Evolutionary conservation across 1,140 invertebrate species (phyloP).

Genomic region (Yoshiicerus persimilis): DNA sequence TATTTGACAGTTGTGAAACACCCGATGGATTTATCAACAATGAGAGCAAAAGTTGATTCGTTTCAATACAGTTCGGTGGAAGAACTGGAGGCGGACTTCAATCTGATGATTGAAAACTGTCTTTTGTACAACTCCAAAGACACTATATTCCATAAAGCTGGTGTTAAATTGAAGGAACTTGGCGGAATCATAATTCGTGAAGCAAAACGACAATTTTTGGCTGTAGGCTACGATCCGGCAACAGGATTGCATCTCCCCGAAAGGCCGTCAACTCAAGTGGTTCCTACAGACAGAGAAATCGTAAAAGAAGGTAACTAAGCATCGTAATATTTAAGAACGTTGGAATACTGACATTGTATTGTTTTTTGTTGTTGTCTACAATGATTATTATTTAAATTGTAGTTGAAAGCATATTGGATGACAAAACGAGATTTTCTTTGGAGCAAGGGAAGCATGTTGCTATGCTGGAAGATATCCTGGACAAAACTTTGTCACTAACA

Average conservation of each 20-base stretch:
- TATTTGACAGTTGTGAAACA: conserved; percentile 88
- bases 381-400: not conserved
- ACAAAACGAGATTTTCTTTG: conserved; percentile 42
- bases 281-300: conserved; percentile 51
- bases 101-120: conserved; percentile 92
- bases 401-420: conserved; percentile 39
- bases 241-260: conserved; percentile 54
- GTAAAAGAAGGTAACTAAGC: conserved; percentile 53
- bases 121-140: conserved; percentile 92
- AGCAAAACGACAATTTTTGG: conserved; percentile 71
- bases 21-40: conserved; percentile 96
- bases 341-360: not conserved
- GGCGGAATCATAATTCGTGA: conserved; percentile 68
- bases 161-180: conserved; percentile 82
- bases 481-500: conserved; percentile 19
- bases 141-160: conserved; percentile 77
- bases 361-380: not conserved
- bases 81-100: conserved; percentile 84
- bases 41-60: conserved; percentile 75
- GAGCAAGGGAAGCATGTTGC: conserved; percentile 27
- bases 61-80: conserved; percentile 76
- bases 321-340: not conserved
- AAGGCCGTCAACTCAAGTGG: conserved; percentile 41
- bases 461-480: conserved; percentile 33
- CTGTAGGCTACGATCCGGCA: conserved; percentile 62